Evolutionary conservation across 1,140 invertebrate genomes (phyloP).

Genomic region (Megathymus violae): DNA sequence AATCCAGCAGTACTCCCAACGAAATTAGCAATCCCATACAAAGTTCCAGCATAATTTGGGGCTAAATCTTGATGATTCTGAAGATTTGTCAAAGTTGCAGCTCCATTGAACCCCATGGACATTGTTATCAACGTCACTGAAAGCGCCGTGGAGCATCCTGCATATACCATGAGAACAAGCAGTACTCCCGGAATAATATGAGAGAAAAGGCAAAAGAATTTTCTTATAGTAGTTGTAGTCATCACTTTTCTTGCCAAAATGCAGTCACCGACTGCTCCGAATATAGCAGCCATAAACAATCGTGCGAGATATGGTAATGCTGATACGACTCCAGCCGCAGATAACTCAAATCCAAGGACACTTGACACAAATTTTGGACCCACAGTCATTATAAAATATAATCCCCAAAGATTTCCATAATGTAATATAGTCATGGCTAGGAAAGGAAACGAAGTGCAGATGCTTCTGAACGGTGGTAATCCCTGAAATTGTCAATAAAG

Average conservation of each 20-base stretch:
- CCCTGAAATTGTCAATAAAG: too few relatives aligned
- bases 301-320: conserved; percentile 88
- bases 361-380: conserved; percentile 94
- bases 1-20: conserved; percentile 90
- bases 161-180: conserved; percentile 86
- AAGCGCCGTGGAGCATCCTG: conserved; percentile 86
- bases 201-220: conserved; percentile 89
- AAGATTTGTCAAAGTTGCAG: conserved; percentile 91
- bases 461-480: conserved; percentile 86
- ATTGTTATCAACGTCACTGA: conserved; percentile 88
- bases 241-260: conserved; percentile 85
- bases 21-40: conserved; percentile 90
- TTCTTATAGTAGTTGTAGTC: conserved; percentile 86
- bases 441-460: conserved; percentile 88
- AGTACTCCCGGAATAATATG: conserved; percentile 88
- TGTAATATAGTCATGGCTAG: conserved; percentile 87
- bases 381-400: conserved; percentile 93
- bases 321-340: conserved; percentile 87
- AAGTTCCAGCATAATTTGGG: conserved; percentile 89
- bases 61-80: conserved; percentile 94
- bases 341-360: conserved; percentile 93
- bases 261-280: conserved; percentile 88
- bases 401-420: conserved; percentile 90
- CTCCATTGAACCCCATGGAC: conserved; percentile 92
- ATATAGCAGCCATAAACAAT: conserved; percentile 86